Evolutionary conservation across 2,113 vertebrate species (phyloP), one percentile per base, ranked within the genome.

Genomic region (Bubo blakistoni): DNA sequence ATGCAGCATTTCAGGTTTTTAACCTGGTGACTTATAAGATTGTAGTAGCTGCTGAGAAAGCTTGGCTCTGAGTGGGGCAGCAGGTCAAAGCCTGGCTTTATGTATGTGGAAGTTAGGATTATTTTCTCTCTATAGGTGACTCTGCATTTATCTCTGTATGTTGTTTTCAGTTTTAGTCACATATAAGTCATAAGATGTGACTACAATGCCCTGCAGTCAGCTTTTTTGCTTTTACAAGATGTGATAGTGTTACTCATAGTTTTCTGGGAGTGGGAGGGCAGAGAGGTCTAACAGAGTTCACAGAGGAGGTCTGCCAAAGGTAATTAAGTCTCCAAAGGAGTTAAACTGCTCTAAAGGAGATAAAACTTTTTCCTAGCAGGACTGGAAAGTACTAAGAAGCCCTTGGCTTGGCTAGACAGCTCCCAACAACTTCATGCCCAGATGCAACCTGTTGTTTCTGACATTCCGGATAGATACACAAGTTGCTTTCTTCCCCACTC

Each of bases 11-110:
- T 58, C 12, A 7, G 11, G 7, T 15, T 65, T 90, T 86, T 82
- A 65, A 22, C 20, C 80, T 54, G 15, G 21, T 88, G n/a, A 52
- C 11, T 65, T 19, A 6, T 20, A 24, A 32, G 29, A 63, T 7
- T 70, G 55, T 16, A n/a, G n/a, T 71, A 55, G 18, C 10, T 49
- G n/a, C 65, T 66, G 38, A 42, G 30, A 44, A 21, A 55, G 8
- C 58, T 66, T 0, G 0, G 16, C 15, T 49, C 40, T n/a, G 46
- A 38, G 14, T 7, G 9, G 34, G 2, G 0, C 20, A 73, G 29
- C 19, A 24, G 55, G 59, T 85, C 40, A 49, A 79, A 82, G 30
- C 57, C 47, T 44, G 21, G 27, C 49, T 71, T 55, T 49, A 11
- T 34, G 6, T 24, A 29, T 13, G 5, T 59, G 32, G 62, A 51